Conservation (phyloP, 2,888 invertebrate species). For the Aspidiotus rigidus region DNA sequence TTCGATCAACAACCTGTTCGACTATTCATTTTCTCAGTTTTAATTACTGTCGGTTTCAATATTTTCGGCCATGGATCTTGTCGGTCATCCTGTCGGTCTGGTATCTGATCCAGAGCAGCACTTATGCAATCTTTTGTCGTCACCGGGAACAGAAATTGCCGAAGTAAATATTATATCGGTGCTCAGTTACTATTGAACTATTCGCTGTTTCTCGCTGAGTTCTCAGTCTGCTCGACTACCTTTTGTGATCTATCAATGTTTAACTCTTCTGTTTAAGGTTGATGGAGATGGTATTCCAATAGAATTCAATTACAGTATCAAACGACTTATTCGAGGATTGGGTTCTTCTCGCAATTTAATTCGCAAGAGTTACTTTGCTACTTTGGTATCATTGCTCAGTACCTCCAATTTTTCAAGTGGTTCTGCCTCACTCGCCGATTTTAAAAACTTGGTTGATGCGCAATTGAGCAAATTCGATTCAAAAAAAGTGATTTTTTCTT, state of each 20-base stretch:
- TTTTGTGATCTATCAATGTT: neutral
- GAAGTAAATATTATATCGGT: neutral
- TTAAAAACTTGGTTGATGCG: slow-evolving; percentile 34
- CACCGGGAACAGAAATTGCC: neutral
- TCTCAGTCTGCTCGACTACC: neutral
- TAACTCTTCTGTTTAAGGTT: slow-evolving; percentile 44
- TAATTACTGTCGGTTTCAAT: too few relatives aligned
- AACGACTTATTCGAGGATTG: slow-evolving; percentile 60
- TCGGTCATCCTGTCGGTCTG: too few relatives aligned
- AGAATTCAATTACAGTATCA: slow-evolving; percentile 58
- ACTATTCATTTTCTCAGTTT: too few relatives aligned
- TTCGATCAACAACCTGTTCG: too few relatives aligned
- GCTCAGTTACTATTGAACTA: neutral
- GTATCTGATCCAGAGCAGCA: too few relatives aligned
- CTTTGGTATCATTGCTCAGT: slow-evolving; percentile 26
- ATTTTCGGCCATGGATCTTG: too few relatives aligned
- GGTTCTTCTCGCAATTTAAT: slow-evolving; percentile 50
- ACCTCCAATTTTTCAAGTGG: slow-evolving; percentile 9
- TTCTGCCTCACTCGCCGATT: slow-evolving; percentile 21
- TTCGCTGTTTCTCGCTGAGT: neutral
- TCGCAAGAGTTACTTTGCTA: slow-evolving; percentile 34
- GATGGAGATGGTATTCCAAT: slow-evolving; percentile 42
- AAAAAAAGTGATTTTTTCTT: slow-evolving; percentile 30
- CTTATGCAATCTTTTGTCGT: slow-evolving; percentile 34
- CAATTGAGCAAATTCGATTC: slow-evolving; percentile 35